Conservation (phyloP, 1,140 invertebrate species). For the Agrypnia vestita region DNA sequence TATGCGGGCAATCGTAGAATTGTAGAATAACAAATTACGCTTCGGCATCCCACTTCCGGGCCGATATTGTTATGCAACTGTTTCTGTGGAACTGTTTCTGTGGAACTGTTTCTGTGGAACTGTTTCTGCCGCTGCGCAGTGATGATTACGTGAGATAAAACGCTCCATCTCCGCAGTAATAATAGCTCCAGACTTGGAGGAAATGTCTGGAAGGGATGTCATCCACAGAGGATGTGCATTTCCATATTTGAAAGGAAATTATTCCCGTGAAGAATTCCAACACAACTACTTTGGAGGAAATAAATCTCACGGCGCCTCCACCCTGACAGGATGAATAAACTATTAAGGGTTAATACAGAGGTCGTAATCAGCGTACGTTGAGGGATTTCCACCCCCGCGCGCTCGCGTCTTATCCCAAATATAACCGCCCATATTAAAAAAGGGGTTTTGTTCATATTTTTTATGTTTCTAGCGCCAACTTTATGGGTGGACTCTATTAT, state of each 20-base stretch:
- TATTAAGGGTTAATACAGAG: no score
- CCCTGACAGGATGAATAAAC: constrained; percentile 14
- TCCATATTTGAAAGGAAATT: constrained; percentile 52
- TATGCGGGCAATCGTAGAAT: no score
- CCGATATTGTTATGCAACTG: background rate
- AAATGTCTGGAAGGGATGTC: constrained; percentile 19
- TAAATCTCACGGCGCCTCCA: background rate
- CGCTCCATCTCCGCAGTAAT: constrained; percentile 18
- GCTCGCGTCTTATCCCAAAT: no score
- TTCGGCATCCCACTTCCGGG: no score
- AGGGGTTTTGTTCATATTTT: no score
- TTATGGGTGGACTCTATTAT: no score
- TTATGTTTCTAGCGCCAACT: no score
- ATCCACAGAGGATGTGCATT: constrained; percentile 46
- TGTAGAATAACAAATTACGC: no score
- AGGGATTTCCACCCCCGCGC: no score
- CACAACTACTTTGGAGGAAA: constrained; percentile 11
- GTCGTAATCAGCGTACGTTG: no score
- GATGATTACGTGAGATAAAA: constrained; percentile 21
- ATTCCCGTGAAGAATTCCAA: constrained; percentile 29
- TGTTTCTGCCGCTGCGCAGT: background rate
- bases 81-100: background rate
- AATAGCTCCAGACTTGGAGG: constrained; percentile 15
- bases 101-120: background rate
- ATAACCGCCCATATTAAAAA: no score